Conservation (phyloP, 2,797 vertebrate species). For the Apogon talboti region DNA sequence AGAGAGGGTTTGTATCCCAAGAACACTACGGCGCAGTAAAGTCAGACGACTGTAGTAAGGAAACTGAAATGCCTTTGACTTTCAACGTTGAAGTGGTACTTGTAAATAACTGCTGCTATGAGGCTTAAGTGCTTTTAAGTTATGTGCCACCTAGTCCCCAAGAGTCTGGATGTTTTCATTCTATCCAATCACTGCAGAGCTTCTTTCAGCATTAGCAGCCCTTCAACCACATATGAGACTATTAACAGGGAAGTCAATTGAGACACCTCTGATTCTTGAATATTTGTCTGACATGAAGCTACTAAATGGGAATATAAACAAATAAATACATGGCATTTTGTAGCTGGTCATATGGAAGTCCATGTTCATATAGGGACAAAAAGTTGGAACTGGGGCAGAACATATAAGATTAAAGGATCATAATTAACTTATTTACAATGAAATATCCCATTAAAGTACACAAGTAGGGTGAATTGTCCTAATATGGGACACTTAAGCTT, state of each 20-base stretch:
- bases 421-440: too few species aligned
- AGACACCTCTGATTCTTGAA: background rate
- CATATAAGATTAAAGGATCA: too few species aligned
- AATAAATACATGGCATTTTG: too few species aligned
- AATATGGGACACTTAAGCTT: too few species aligned
- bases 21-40: constrained; percentile 19
- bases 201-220: constrained; percentile 22
- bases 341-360: too few species aligned
- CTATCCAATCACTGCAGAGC: constrained; percentile 14
- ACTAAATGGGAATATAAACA: too few species aligned
- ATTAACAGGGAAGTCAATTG: background rate
- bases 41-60: constrained; percentile 17
- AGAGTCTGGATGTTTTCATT: constrained; percentile 43
- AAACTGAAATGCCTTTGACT: constrained; percentile 16
- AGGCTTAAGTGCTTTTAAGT: background rate
- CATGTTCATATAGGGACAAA: too few species aligned
- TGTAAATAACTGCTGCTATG: constrained; percentile 34
- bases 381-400: too few species aligned
- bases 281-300: background rate
- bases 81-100: constrained; percentile 20
- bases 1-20: constrained; percentile 37
- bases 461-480: too few species aligned
- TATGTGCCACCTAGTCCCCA: constrained; percentile 22
- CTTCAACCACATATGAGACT: background rate
- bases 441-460: too few species aligned